Evolutionary conservation across 2,113 vertebrate genomes (phyloP), one percentile per base, ranked within the genome.

Genomic region (Paratilapia polleni): DNA sequence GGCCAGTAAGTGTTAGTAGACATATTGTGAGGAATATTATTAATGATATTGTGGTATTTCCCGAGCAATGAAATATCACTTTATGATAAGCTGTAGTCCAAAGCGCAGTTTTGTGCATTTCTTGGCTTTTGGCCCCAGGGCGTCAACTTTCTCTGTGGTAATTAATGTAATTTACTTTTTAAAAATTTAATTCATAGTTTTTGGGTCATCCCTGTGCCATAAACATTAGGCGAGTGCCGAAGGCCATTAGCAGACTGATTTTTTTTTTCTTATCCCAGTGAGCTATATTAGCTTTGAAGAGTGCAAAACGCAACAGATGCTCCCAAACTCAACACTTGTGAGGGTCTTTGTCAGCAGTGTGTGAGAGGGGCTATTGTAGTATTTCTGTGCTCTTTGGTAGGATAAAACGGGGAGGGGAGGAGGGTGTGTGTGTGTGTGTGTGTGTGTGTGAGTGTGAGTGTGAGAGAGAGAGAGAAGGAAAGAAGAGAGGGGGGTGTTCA

Each of bases 1-100:
- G 98, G 98, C 98, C 98, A 90, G 98, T 99, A 94, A 98, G 98
- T 96, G 73, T 60, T 20, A 20, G 14, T n/a, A 34, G 13, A 17
- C 56, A 57, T 43, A 13, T 28, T 10, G n/a, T 22, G 17, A 38
- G 3, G 20, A 10, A 22, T 59, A 17, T 15, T 10, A 36, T 49
- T 41, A 60, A 8, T 36, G 15, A 15, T 54, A 28, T 26, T 5
- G 31, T 79, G 19, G 24, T 19, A 52, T 2, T 7, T 36, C 5
- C 3, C 5, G 15, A 13, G 19, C 4, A 20, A 41, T 15, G 20
- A 56, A 28, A 31, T 7, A 22, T 8, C 17, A 38, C 17, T 31
- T 38, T 22, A 7, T n/a, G 24, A 70, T 70, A 59, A 52, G 3
- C 66, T 73, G 10, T 3, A 22, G 70, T 22, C 20, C 15, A 20